These are phyloP conservation scores for Vulpes vulpes DNA, from an alignment of 2,113 vertebrate species.

Conservation along the genomic window DNA sequence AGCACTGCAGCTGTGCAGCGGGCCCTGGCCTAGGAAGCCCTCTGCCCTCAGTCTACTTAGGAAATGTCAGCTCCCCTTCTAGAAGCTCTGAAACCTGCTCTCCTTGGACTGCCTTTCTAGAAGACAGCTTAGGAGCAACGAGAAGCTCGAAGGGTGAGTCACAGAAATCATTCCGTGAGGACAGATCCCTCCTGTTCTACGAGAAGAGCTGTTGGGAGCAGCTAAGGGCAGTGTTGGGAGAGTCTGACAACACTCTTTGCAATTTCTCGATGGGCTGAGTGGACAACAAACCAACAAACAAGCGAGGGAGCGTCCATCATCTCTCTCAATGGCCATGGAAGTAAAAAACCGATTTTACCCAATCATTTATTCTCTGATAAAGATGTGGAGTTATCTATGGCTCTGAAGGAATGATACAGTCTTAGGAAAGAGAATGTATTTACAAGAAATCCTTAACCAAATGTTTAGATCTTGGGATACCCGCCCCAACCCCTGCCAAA, in stretches of 20 bases:
- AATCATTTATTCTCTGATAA: no score
- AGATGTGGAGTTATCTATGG: fast-evolving
- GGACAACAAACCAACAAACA: no score
- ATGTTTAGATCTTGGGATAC: neutral
- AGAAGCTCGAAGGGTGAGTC: neutral
- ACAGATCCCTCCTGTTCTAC: fast-evolving
- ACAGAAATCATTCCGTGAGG: neutral
- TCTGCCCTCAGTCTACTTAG: neutral
- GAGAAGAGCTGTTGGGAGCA: neutral
- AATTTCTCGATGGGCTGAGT: neutral
- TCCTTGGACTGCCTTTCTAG: neutral
- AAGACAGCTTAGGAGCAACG: neutral
- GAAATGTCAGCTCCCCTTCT: neutral
- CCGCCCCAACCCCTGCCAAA: neutral
- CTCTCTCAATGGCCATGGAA: fast-evolving
- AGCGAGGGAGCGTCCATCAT: neutral
- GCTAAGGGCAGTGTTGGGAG: neutral
- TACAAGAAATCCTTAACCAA: neutral
- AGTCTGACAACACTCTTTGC: no score
- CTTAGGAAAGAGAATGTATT: neutral
- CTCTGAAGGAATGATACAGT: no score
- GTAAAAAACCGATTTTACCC: no score
- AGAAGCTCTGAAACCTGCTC: neutral
- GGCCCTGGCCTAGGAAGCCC: neutral
- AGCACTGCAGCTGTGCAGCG: fast-evolving